phyloP scores from a whole-genome alignment of 2,113 vertebrate genomes.

The Rana temporaria region DNA sequence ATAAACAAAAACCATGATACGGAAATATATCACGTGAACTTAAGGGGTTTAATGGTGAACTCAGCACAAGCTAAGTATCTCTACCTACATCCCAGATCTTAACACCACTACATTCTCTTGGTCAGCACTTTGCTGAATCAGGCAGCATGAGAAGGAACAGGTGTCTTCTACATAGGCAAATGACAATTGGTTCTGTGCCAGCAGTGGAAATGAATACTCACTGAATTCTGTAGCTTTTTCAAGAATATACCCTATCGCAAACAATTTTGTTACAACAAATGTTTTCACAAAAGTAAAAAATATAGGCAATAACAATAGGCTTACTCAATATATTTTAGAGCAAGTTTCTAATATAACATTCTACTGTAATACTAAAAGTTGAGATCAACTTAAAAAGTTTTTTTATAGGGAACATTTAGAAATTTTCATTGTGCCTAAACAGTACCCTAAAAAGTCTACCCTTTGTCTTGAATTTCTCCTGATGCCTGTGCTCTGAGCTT shows the following conservation, averaged over 20 bases:
- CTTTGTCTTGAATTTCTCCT: too few relatives aligned
- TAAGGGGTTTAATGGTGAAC: not conserved
- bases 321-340: too few relatives aligned
- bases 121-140: constrained; percentile 30
- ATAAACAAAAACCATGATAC: too few relatives aligned
- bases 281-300: too few relatives aligned
- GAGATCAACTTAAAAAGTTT: too few relatives aligned
- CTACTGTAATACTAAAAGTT: too few relatives aligned
- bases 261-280: not conserved
- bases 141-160: constrained; percentile 37
- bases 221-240: not conserved
- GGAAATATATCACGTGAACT: not conserved
- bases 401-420: too few relatives aligned
- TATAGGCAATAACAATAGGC: too few relatives aligned
- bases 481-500: too few relatives aligned
- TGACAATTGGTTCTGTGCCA: constrained; percentile 33
- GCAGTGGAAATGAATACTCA: constrained; percentile 5
- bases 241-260: not conserved
- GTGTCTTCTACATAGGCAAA: constrained; percentile 2
- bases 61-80: not conserved
- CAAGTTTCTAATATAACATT: too few relatives aligned
- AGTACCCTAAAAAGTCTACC: too few relatives aligned
- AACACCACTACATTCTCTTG: not conserved
- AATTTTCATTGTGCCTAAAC: too few relatives aligned
- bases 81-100: not conserved